Percentiles rank a stretch among this genome's conserved stretches.
Conservation (phyloP, 2,113 vertebrate species). For the mouse (Mus musculus) region DNA sequence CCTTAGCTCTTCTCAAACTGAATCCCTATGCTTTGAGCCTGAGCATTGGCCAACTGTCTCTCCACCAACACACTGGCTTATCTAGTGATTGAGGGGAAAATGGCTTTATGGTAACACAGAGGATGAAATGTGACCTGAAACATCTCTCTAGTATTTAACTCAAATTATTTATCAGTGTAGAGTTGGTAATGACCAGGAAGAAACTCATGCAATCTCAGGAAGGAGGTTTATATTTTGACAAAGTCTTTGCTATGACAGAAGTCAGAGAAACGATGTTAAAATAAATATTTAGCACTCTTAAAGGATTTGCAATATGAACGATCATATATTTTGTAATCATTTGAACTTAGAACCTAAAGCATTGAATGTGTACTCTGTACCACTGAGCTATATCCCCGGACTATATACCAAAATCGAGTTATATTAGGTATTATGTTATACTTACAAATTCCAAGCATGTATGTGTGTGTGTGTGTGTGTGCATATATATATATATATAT, state of each 20-base stretch:
- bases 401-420: background rate
- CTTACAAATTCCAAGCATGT: background rate
- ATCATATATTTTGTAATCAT: background rate
- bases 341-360: background rate
- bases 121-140: background rate
- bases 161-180: background rate
- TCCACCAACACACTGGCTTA: background rate
- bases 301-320: background rate
- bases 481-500: too few relatives aligned
- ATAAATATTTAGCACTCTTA: slow-evolving; percentile 15
- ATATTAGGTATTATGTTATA: background rate
- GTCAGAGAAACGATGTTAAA: background rate
- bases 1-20: background rate
- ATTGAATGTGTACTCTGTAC: background rate
- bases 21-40: background rate
- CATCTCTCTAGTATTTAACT: background rate
- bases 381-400: background rate
- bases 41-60: slow-evolving; percentile 7
- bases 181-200: background rate
- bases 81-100: background rate
- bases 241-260: background rate
- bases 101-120: background rate
- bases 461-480: too few relatives aligned
- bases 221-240: slow-evolving; percentile 1
- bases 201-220: background rate